A percentile compares a stretch with the other conserved stretches of the same genome.
Evolutionary conservation across 2,888 invertebrate genomes (phyloP).

Genomic region (Idaea straminata): DNA sequence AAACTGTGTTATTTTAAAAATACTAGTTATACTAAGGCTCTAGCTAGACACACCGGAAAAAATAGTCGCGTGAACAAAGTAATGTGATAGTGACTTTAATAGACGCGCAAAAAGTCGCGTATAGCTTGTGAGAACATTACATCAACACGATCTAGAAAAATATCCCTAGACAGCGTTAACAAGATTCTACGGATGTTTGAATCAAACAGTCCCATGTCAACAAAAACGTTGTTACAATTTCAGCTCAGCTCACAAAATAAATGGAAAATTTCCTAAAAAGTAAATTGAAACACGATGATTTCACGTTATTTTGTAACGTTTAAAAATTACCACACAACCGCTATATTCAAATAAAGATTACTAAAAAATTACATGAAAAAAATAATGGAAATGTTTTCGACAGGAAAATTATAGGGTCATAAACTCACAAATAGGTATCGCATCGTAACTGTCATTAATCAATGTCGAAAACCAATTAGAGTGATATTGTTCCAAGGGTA

Average conservation of each 20-base stretch:
- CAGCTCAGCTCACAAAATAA: neutral
- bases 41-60: too few species aligned
- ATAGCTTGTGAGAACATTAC: too few species aligned
- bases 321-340: conserved; percentile 10
- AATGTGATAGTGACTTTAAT: too few species aligned
- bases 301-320: conserved; percentile 14
- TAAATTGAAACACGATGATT: conserved; percentile 7
- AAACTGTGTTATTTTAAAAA: too few species aligned
- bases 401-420: conserved; percentile 24
- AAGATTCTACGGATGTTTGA: neutral
- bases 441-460: conserved; percentile 28
- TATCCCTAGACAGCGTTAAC: too few species aligned
- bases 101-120: too few species aligned
- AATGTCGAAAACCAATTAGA: conserved; percentile 34
- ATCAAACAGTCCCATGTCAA: neutral
- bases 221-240: neutral
- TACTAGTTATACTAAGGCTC: too few species aligned
- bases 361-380: conserved; percentile 12
- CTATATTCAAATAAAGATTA: conserved; percentile 17
- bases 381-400: conserved; percentile 22
- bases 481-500: conserved; percentile 30
- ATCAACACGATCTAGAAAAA: too few species aligned
- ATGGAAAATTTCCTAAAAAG: neutral
- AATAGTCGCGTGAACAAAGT: too few species aligned
- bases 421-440: conserved; percentile 19